phyloP scores from a whole-genome alignment of 2,888 invertebrate genomes.

The Scaptomyza flava region DNA sequence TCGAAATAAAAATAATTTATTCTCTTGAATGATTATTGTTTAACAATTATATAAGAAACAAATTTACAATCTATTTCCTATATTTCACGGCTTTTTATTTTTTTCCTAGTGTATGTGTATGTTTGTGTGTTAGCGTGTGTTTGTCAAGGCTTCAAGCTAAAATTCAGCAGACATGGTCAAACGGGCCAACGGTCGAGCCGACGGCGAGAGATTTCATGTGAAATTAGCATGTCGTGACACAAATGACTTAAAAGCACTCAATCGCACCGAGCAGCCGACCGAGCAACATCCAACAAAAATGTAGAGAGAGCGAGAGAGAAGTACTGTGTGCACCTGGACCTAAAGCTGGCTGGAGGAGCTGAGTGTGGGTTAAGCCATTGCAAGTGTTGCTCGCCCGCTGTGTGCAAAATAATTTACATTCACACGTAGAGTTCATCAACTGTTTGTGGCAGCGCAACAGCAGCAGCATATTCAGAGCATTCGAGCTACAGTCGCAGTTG shows the following conservation, averaged over 20 bases:
- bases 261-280: constrained; percentile 67
- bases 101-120: constrained; percentile 3
- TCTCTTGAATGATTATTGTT: neutral
- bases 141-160: constrained; percentile 71
- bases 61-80: no score
- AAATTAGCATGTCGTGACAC: constrained; percentile 82
- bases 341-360: constrained; percentile 28
- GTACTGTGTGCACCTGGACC: constrained; percentile 19
- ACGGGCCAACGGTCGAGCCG: constrained; percentile 65
- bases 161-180: constrained; percentile 73
- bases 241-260: constrained; percentile 82
- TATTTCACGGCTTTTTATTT: no score
- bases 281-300: constrained; percentile 14
- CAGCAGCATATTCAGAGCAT: constrained; percentile 6
- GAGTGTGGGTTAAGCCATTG: constrained; percentile 60
- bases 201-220: constrained; percentile 82
- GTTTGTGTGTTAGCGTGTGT: constrained; percentile 22
- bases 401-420: constrained; percentile 80
- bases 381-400: constrained; percentile 80
- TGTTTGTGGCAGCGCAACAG: constrained; percentile 70
- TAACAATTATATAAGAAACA: no score
- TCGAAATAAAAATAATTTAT: neutral
- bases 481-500: constrained; percentile 8
- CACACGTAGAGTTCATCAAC: constrained; percentile 79
- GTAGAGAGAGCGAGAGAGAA: constrained; percentile 3